Evolutionary conservation across 2,797 vertebrate species (phyloP), one percentile per base, ranked within the genome.

Genomic region (Ficedula albicollis): DNA sequence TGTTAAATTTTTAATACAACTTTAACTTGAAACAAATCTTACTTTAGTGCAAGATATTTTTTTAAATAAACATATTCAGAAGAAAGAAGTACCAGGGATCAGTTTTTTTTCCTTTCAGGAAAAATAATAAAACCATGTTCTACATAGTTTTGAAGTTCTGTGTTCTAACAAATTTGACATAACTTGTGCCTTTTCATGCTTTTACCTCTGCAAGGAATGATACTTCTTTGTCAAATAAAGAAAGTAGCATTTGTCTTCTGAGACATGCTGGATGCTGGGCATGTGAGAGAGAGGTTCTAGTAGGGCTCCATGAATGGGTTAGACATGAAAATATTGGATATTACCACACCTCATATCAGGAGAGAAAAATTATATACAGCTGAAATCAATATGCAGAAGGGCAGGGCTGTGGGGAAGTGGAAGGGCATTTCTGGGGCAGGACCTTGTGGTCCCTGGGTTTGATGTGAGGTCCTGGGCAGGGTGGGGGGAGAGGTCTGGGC

Each of bases 401-500:
- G 11, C 14, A 82, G 32, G 15, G 5, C 21, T 88, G 10, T 36
- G 17, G 10, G 10, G 8, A 76, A 4, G 3, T 38, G 13, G 34
- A n/a, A n/a, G n/a, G 13, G 15, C 18, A 34, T 22, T 32, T 38
- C 21, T 56, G 41, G 16, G 22, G 5, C 19, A 78, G n/a, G 9
- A 46, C 0, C 10, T 46, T 15, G 22, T 7, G 10, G 21, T 21
- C 5, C 11, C 10, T 26, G 36, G 29, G 2, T 1, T 13, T 74
- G 20, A 21, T 6, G 1, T 30, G 30, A 14, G 23, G 10, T 48
- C 14, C 15, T 46, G 52, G 9, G 11, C 7, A 32, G 14, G 6
- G 6, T 54, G 4, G 1, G 3, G 1, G 5, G 1, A 41, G 13
- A 8, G 2, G 1, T 3, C 8, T 69, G 15, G 7, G 9, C 6